Evolutionary conservation across 2,113 vertebrate genomes (phyloP).

Genomic region (Campylomormyrus numenius): DNA sequence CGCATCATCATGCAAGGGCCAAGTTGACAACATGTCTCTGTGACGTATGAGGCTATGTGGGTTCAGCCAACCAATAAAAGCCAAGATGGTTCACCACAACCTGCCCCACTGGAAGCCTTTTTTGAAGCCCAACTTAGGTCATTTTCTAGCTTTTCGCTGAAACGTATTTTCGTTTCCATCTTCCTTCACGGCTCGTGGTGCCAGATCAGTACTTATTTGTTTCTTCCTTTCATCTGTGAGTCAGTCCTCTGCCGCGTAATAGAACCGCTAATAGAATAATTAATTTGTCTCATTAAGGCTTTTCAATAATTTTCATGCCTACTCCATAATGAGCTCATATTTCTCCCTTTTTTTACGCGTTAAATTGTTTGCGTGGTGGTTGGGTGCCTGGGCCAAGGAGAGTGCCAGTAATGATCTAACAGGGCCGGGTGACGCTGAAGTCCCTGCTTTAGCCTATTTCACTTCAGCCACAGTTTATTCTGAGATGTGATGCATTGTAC

Average conservation of each 20-base stretch:
- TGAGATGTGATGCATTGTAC: neutral
- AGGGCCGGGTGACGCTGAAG: neutral
- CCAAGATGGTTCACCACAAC: neutral
- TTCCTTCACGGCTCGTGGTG: neutral
- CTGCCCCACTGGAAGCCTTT: neutral
- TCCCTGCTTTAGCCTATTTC: neutral
- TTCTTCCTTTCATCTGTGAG: conserved; percentile 39
- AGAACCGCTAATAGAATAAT: conserved; percentile 59
- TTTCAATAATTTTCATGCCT: conserved; percentile 57
- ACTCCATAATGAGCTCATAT: conserved; percentile 48
- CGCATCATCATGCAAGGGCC: neutral
- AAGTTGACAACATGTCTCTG: neutral
- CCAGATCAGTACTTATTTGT: conserved; percentile 33
- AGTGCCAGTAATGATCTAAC: neutral
- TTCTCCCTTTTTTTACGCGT: conserved; percentile 48
- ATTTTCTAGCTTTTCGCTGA: neutral
- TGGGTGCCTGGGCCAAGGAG: neutral
- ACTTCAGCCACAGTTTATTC: neutral
- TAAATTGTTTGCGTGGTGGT: conserved; percentile 32
- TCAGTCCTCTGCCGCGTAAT: conserved; percentile 42
- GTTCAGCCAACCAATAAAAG: neutral
- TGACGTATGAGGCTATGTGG: neutral
- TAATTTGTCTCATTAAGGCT: conserved; percentile 60
- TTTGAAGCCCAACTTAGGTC: no score
- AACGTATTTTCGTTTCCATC: neutral